A percentile compares a stretch with the other conserved stretches of the same genome.
Evolutionary conservation across 2,888 invertebrate species (phyloP).

Genomic region (Agrochola macilenta): DNA sequence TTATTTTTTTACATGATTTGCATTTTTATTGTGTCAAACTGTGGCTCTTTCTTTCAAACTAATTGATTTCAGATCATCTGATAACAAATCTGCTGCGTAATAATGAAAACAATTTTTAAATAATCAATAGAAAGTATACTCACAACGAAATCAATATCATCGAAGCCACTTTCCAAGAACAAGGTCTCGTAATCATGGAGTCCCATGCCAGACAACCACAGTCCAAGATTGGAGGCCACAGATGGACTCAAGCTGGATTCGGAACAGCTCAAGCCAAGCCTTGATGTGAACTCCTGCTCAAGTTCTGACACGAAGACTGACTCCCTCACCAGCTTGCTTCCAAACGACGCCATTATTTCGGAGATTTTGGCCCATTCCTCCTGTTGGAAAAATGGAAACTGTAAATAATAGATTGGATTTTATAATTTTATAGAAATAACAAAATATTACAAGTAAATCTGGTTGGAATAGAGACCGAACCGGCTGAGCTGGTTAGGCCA

Average conservation of each 20-base stretch:
- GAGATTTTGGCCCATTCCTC: slow-evolving; percentile 99
- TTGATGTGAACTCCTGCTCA: slow-evolving; percentile 94
- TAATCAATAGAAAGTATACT: slow-evolving; percentile 81
- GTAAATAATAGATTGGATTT: slow-evolving; percentile 30
- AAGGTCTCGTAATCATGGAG: slow-evolving; percentile 96
- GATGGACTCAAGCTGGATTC: slow-evolving; percentile 91
- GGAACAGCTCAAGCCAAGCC: slow-evolving; percentile 91
- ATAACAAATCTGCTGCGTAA: neutral
- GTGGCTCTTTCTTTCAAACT: neutral
- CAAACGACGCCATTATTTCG: slow-evolving; percentile 98
- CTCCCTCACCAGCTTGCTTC: slow-evolving; percentile 94
- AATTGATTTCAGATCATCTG: neutral
- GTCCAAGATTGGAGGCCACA: slow-evolving; percentile 92
- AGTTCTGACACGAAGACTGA: slow-evolving; percentile 95
- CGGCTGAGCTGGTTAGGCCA: neutral
- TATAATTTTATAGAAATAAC: slow-evolving; percentile 6
- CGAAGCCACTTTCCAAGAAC: slow-evolving; percentile 96
- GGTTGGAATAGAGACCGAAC: neutral
- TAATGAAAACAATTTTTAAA: neutral
- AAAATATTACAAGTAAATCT: neutral
- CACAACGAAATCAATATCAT: slow-evolving; percentile 97
- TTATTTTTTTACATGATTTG: neutral
- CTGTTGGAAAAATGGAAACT: slow-evolving; percentile 81
- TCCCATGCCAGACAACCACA: slow-evolving; percentile 94
- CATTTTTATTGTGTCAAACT: neutral